These are phyloP conservation scores for Mormyrus iriodes DNA, from an alignment of 2,113 vertebrate genomes.

Conservation along the genomic window DNA sequence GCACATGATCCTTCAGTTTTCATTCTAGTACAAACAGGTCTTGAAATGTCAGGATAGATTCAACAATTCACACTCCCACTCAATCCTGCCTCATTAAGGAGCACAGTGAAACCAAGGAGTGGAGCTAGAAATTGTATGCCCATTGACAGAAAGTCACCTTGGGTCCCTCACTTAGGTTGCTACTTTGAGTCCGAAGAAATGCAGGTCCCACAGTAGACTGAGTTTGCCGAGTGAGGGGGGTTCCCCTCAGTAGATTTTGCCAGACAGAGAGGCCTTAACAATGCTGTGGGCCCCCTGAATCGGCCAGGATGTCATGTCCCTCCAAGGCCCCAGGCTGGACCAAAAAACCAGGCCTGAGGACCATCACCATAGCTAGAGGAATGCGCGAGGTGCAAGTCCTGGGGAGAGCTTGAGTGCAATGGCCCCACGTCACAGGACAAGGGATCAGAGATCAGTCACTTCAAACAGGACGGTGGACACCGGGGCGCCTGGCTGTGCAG, in stretches of 20 bases:
- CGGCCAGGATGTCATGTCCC: not conserved
- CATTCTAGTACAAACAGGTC: too few species aligned
- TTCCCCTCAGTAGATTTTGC: too few species aligned
- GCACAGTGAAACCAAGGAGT: not conserved
- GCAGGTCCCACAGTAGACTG: not conserved
- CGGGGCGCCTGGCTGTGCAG: constrained; percentile 48
- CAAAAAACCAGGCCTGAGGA: not conserved
- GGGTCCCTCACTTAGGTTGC: too few species aligned
- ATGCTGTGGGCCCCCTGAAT: too few species aligned
- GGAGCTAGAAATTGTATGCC: not conserved
- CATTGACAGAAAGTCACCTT: too few species aligned
- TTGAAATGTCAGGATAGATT: not conserved
- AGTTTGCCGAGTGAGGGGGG: too few species aligned
- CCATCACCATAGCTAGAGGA: not conserved
- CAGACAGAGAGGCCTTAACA: too few species aligned
- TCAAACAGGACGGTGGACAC: constrained; percentile 59
- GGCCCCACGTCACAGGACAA: constrained; percentile 21
- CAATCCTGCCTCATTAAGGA: not conserved
- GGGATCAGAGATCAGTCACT: constrained; percentile 60
- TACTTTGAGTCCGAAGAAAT: not conserved
- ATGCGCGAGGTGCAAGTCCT: not conserved
- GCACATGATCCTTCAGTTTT: not conserved
- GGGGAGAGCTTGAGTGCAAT: not conserved
- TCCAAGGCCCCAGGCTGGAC: not conserved
- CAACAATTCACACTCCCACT: not conserved